Percentiles rank a stretch among this genome's conserved stretches.
These are phyloP conservation scores for Seriola dumerili DNA, from an alignment of 2,113 vertebrate genomes.

Conservation along the genomic window DNA sequence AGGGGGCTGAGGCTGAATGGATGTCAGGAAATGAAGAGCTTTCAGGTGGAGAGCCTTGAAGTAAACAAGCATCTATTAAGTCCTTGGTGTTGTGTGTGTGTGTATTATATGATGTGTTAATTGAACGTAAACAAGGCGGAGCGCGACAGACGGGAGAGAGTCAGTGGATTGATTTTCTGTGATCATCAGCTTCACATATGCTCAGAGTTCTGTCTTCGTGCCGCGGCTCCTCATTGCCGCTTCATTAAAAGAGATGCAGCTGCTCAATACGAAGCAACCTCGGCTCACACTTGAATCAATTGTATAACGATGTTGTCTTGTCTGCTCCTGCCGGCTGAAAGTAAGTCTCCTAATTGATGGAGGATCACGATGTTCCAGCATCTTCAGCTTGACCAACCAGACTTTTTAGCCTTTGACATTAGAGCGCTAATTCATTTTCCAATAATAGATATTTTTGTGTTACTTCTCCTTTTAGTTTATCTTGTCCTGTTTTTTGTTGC, in stretches of 20 bases:
- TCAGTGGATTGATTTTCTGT: constrained; percentile 16
- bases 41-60: constrained; percentile 47
- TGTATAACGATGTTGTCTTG: neutral
- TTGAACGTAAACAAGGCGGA: constrained; percentile 25
- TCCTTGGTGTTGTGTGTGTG: constrained; percentile 24
- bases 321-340: neutral
- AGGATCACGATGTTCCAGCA: neutral
- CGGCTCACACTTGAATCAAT: neutral
- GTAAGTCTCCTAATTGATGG: neutral
- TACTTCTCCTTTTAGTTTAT: too few species aligned
- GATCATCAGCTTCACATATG: neutral
- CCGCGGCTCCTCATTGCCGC: neutral
- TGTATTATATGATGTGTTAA: neutral
- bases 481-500: neutral
- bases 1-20: constrained; percentile 27
- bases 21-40: constrained; percentile 31
- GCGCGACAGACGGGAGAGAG: neutral
- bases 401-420: neutral
- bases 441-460: neutral
- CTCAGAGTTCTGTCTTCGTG: neutral
- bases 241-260: neutral
- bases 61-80: constrained; percentile 40
- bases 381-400: neutral
- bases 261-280: neutral
- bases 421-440: neutral